A percentile compares a stretch with the other conserved stretches of the same genome.
These are phyloP conservation scores for Labeo catla DNA, from an alignment of 2,113 vertebrate species.

Conservation along the genomic window DNA sequence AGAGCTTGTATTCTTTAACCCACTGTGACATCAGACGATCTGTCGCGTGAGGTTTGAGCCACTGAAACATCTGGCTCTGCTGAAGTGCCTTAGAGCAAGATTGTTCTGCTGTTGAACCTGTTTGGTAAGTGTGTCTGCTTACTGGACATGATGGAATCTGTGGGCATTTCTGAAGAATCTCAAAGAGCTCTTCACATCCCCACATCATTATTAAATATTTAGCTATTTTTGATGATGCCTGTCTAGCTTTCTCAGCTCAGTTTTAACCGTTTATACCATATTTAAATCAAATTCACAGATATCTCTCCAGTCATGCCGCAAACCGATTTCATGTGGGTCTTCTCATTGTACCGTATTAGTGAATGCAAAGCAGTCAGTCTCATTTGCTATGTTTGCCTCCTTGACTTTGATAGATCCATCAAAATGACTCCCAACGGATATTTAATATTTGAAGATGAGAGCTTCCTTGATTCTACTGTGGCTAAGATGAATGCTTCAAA, in stretches of 20 bases:
- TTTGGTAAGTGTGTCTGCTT: conserved; percentile 14
- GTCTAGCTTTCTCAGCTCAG: neutral
- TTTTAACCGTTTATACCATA: neutral
- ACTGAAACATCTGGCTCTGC: neutral
- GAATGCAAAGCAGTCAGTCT: neutral
- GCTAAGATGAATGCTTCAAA: conserved; percentile 97
- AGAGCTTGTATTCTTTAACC: conserved; percentile 47
- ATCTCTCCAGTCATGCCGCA: neutral
- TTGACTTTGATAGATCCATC: conserved; percentile 14
- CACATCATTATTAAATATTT: conserved; percentile 29
- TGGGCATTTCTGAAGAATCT: neutral
- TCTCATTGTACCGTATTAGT: neutral
- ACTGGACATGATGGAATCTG: neutral
- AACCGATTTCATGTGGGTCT: neutral
- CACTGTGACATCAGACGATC: conserved; percentile 6
- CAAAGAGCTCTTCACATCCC: neutral
- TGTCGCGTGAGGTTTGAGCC: neutral
- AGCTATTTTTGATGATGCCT: neutral
- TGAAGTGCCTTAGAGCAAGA: conserved; percentile 24
- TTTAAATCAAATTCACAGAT: neutral
- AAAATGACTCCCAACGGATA: conserved; percentile 97
- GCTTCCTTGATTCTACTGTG: conserved; percentile 97
- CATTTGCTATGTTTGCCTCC: neutral
- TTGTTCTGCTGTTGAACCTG: neutral
- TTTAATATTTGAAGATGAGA: conserved; percentile 97